Conservation (phyloP, 2,888 invertebrate genomes). For the Prosapia bicincta region DNA sequence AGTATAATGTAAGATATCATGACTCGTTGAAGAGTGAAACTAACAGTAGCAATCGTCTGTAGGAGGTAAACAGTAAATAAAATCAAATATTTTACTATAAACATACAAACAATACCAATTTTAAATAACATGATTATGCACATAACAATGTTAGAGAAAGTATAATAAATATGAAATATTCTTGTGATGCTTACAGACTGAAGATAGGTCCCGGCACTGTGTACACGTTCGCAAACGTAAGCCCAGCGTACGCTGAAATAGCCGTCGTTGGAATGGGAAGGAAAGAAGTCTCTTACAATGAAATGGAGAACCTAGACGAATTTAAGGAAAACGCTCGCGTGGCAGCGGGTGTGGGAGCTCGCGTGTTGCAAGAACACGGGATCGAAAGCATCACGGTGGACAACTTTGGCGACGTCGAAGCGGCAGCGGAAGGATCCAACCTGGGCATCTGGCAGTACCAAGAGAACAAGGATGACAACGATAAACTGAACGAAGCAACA, state of each 20-base stretch:
- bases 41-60: too few relatives aligned
- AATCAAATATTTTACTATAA: too few relatives aligned
- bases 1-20: too few relatives aligned
- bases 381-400: constrained; percentile 50
- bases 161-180: too few relatives aligned
- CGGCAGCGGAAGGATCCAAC: constrained; percentile 50
- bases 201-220: constrained; percentile 1
- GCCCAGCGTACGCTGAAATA: constrained; percentile 44
- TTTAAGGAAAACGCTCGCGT: constrained; percentile 46
- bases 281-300: constrained; percentile 41
- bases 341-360: constrained; percentile 47
- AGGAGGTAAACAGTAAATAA: too few relatives aligned
- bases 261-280: constrained; percentile 57
- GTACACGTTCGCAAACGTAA: constrained; percentile 3
- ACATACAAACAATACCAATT: too few relatives aligned
- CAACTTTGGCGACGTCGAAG: constrained; percentile 48
- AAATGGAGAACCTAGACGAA: constrained; percentile 46
- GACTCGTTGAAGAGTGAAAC: too few relatives aligned
- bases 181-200: neutral
- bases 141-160: too few relatives aligned
- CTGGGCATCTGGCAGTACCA: constrained; percentile 46
- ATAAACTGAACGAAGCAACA: constrained; percentile 42
- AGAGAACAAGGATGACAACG: constrained; percentile 18
- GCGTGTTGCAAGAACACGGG: constrained; percentile 47
- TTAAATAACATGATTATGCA: too few relatives aligned